A percentile compares a stretch with the other conserved stretches of the same genome.
Evolutionary conservation across 2,797 vertebrate species (phyloP).

Genomic region (Artibeus lituratus): DNA sequence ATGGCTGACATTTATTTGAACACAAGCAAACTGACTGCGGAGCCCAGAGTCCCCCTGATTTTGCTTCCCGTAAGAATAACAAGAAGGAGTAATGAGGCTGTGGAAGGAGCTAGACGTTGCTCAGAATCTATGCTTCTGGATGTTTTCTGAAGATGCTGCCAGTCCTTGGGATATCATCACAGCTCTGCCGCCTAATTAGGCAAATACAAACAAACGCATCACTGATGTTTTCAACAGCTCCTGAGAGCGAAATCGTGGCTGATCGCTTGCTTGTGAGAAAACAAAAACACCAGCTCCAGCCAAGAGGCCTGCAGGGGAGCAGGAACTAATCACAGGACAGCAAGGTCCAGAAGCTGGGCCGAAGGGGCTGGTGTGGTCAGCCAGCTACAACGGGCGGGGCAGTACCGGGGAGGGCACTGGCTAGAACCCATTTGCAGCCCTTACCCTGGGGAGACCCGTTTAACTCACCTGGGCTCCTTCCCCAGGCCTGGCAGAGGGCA

Average conservation of each 20-base stretch:
- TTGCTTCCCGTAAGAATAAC: background rate
- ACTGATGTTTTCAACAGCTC: slow-evolving; percentile 80
- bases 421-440: background rate
- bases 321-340: slow-evolving; percentile 26
- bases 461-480: background rate
- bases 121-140: slow-evolving; percentile 51
- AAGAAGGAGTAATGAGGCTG: slow-evolving; percentile 11
- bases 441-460: background rate
- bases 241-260: slow-evolving; percentile 79
- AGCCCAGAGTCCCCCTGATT: background rate
- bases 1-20: background rate
- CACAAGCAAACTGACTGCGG: background rate
- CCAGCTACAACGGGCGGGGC: background rate
- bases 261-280: slow-evolving; percentile 68
- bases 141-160: slow-evolving; percentile 74
- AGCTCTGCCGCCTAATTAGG: slow-evolving; percentile 82
- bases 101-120: slow-evolving; percentile 54
- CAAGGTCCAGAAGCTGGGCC: background rate
- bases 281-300: slow-evolving; percentile 39
- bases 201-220: slow-evolving; percentile 83
- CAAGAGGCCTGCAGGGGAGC: slow-evolving; percentile 58
- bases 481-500: background rate
- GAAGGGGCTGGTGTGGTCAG: background rate
- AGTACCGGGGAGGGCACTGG: background rate
- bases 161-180: slow-evolving; percentile 65